phyloP scores from a whole-genome alignment of 2,888 invertebrate genomes.

The Busseola fusca region DNA sequence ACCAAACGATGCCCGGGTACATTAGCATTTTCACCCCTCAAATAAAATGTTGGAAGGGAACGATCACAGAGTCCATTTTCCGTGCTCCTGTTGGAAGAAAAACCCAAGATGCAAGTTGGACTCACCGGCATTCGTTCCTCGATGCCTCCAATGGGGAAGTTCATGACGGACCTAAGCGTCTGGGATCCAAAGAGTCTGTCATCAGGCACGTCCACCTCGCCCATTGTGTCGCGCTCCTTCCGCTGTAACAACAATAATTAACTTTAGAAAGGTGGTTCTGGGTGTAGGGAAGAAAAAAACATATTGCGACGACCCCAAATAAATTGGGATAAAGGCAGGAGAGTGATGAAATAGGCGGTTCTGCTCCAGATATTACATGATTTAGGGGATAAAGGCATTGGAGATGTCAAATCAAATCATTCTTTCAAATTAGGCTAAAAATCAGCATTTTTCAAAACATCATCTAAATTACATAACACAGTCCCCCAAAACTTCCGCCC shows the following conservation, averaged over 20 bases:
- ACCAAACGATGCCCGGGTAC: not conserved
- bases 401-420: not conserved
- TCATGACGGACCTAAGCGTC: conserved; percentile 98
- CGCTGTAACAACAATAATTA: conserved; percentile 76
- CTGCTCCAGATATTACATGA: not conserved
- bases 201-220: conserved; percentile 97
- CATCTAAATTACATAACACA: too few relatives aligned
- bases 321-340: too few relatives aligned
- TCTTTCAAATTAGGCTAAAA: too few relatives aligned
- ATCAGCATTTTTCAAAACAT: too few relatives aligned
- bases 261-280: too few relatives aligned
- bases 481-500: too few relatives aligned
- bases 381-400: too few relatives aligned
- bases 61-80: not conserved
- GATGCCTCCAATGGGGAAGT: conserved; percentile 98
- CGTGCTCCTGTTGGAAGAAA: not conserved
- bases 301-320: too few relatives aligned
- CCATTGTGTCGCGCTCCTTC: conserved; percentile 97
- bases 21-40: not conserved
- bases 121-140: conserved; percentile 98
- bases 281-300: too few relatives aligned
- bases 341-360: not conserved
- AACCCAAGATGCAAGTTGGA: conserved; percentile 34
- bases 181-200: conserved; percentile 99
- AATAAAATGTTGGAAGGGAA: not conserved